Evolutionary conservation across 2,113 vertebrate genomes (phyloP).

Genomic region (Conger conger): DNA sequence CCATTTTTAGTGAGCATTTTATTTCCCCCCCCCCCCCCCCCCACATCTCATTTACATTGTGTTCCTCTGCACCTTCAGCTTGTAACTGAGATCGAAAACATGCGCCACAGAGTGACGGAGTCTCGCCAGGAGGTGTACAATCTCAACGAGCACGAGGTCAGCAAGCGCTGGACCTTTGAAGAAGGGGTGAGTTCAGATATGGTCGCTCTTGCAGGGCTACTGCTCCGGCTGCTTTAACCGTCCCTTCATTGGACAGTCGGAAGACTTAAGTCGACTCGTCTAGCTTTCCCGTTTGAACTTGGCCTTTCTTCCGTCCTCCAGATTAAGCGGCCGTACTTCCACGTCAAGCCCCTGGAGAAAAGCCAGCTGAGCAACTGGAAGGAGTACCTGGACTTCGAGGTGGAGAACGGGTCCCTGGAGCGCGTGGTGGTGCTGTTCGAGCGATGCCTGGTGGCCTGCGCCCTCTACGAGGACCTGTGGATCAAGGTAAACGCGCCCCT

Average conservation of each 20-base stretch:
- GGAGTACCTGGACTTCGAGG: slow-evolving; percentile 99
- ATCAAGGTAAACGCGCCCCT: slow-evolving; percentile 84
- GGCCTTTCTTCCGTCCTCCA: slow-evolving; percentile 46
- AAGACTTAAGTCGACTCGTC: background rate
- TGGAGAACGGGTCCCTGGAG: slow-evolving; percentile 95
- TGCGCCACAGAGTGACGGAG: slow-evolving; percentile 96
- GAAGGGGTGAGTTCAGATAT: slow-evolving; percentile 81
- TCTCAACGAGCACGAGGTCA: slow-evolving; percentile 98
- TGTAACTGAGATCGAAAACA: slow-evolving; percentile 97
- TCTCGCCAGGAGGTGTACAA: slow-evolving; percentile 94
- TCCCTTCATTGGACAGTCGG: background rate
- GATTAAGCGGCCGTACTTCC: slow-evolving; percentile 98
- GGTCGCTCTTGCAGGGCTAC: background rate
- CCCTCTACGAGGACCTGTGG: slow-evolving; percentile 99
- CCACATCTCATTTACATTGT: slow-evolving; percentile 14
- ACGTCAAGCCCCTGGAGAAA: slow-evolving; percentile 97
- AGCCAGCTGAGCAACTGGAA: slow-evolving; percentile 98
- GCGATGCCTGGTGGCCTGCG: slow-evolving; percentile 97
- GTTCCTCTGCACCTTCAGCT: slow-evolving; percentile 68
- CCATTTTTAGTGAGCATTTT: background rate
- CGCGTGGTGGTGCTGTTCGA: slow-evolving; percentile 97
- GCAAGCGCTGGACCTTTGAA: slow-evolving; percentile 97
- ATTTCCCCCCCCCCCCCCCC: slow-evolving; percentile 33
- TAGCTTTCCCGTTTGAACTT: background rate
- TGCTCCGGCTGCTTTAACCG: background rate